A percentile compares a stretch with the other conserved stretches of the same genome.
Evolutionary conservation across 2,888 invertebrate species (phyloP).

Genomic region (Oithona nana): DNA sequence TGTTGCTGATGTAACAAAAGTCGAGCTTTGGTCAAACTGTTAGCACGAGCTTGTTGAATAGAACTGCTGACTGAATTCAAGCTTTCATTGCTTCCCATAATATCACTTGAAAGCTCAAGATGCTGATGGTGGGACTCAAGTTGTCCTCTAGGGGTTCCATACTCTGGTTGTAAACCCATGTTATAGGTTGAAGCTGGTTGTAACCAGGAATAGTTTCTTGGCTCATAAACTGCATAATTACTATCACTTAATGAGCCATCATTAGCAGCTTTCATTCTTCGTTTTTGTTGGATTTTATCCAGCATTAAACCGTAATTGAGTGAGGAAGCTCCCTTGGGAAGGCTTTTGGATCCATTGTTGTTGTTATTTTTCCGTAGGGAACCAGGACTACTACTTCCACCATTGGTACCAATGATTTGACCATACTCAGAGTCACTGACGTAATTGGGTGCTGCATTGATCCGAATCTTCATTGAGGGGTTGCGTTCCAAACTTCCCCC

Average conservation of each 20-base stretch:
- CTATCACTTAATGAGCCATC: constrained; percentile 57
- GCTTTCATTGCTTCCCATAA: constrained; percentile 52
- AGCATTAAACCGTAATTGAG: constrained; percentile 29
- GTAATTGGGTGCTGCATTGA: background rate
- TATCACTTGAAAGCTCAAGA: constrained; percentile 50
- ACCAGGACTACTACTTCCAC: background rate
- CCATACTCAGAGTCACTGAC: constrained; percentile 14
- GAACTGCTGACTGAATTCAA: constrained; percentile 33
- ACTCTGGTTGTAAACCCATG: constrained; percentile 15
- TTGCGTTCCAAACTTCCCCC: constrained; percentile 10
- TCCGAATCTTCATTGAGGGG: background rate
- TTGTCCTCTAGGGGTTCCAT: no score
- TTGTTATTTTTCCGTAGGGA: background rate
- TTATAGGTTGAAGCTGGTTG: constrained; percentile 36
- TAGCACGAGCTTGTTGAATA: constrained; percentile 41
- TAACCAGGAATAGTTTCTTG: constrained; percentile 50
- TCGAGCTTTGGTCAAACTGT: constrained; percentile 49
- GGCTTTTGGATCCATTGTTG: constrained; percentile 50
- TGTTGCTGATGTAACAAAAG: constrained; percentile 42
- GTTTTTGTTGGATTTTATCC: constrained; percentile 37
- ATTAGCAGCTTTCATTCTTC: constrained; percentile 21
- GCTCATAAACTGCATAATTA: constrained; percentile 22
- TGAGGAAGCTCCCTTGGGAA: constrained; percentile 41
- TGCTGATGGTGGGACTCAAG: background rate
- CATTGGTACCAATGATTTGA: background rate